These are phyloP conservation scores for Mystacides longicornis DNA, from an alignment of 2,888 invertebrate species.

Conservation along the genomic window DNA sequence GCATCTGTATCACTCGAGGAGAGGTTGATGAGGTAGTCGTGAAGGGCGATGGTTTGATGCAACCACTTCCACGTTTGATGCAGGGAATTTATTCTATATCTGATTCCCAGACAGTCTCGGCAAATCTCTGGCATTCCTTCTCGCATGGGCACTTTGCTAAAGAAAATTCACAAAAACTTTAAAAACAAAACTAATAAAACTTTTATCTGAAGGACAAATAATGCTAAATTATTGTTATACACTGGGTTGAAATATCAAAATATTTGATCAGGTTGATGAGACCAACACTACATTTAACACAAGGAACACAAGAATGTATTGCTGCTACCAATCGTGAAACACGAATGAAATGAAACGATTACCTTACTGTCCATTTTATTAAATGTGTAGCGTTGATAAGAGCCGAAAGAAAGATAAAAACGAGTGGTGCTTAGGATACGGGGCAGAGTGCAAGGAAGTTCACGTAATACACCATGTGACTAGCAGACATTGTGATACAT, in stretches of 20 bases:
- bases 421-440: background rate
- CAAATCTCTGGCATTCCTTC: constrained; percentile 61
- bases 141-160: constrained; percentile 45
- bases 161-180: constrained; percentile 9
- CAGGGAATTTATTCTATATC: constrained; percentile 79
- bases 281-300: too few species aligned
- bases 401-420: background rate
- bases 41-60: constrained; percentile 81
- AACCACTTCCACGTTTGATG: constrained; percentile 95
- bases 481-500: too few species aligned
- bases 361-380: constrained; percentile 21
- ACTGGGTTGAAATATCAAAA: too few species aligned
- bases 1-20: constrained; percentile 66
- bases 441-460: too few species aligned
- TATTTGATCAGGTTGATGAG: too few species aligned
- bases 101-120: constrained; percentile 80
- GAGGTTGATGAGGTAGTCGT: constrained; percentile 79
- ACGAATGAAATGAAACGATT: constrained; percentile 6
- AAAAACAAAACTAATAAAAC: background rate
- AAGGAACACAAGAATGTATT: too few species aligned
- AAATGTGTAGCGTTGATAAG: constrained; percentile 14
- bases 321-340: background rate
- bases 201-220: background rate
- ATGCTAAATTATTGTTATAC: background rate
- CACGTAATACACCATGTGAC: too few species aligned